Evolutionary conservation across 2,797 vertebrate species (phyloP).

Genomic region (Sebastiscus tertius): DNA sequence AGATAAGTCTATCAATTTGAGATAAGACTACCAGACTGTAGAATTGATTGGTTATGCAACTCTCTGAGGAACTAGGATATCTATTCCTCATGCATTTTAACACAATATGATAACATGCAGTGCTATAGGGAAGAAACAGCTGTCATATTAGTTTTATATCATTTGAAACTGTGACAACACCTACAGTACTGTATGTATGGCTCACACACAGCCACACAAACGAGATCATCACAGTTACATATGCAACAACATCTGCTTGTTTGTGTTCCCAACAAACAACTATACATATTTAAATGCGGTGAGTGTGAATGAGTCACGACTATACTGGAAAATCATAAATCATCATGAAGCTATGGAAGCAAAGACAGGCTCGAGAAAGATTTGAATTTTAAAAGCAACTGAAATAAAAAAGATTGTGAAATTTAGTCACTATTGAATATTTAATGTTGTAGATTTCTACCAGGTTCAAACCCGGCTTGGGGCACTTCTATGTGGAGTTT

Average conservation of each 20-base stretch:
- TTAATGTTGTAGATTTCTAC: neutral
- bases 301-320: neutral
- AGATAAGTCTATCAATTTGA: constrained; percentile 24
- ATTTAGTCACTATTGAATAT: neutral
- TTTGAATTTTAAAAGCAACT: neutral
- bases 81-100: constrained; percentile 1
- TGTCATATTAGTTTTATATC: neutral
- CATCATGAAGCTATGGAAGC: neutral
- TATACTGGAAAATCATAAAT: neutral
- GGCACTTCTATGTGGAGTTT: no score
- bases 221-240: neutral
- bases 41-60: constrained; percentile 23
- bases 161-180: neutral
- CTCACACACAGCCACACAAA: neutral
- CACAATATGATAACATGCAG: neutral
- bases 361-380: neutral
- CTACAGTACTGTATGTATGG: neutral
- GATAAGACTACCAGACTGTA: constrained; percentile 2
- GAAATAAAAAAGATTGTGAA: neutral
- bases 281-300: neutral
- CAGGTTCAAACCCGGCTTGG: no score
- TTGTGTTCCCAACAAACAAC: neutral
- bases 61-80: neutral
- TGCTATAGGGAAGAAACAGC: neutral
- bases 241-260: neutral